Conservation (phyloP, 2,797 vertebrate species). For the Muscicapa comitata region DNA sequence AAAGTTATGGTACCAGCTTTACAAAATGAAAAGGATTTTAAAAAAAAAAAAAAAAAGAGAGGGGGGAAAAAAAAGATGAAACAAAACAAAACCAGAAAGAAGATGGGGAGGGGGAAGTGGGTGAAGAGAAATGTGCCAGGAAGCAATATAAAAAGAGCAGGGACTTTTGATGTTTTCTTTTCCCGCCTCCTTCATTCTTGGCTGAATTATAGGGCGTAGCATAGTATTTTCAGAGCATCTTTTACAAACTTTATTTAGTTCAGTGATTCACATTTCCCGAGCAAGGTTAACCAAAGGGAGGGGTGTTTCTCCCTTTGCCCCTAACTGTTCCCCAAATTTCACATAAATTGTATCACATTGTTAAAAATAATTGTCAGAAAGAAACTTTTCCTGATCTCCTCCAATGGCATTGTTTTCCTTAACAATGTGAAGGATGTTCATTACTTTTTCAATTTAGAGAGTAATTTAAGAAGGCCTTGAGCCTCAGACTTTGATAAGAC, state of each 20-base stretch:
- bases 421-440: not conserved
- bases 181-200: conserved; percentile 22
- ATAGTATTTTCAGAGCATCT: conserved; percentile 41
- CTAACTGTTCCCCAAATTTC: not conserved
- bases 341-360: not conserved
- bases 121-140: conserved; percentile 20
- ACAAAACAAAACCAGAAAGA: conserved; percentile 1
- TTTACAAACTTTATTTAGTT: conserved; percentile 57
- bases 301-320: not conserved
- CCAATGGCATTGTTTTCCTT: not conserved
- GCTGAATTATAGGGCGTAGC: conserved; percentile 47
- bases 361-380: conserved; percentile 1
- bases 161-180: conserved; percentile 48
- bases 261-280: conserved; percentile 49
- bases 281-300: conserved; percentile 17
- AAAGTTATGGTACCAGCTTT: conserved; percentile 4
- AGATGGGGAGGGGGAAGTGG: not conserved
- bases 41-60: not conserved
- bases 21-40: not conserved
- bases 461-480: not conserved
- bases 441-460: not conserved
- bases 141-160: conserved; percentile 38
- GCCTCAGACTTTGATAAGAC: not conserved
- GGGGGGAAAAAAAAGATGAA: not conserved
- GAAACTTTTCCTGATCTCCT: not conserved